These are phyloP conservation scores for Apodemia hepburni DNA, from an alignment of 2,888 invertebrate species.

Conservation along the genomic window DNA sequence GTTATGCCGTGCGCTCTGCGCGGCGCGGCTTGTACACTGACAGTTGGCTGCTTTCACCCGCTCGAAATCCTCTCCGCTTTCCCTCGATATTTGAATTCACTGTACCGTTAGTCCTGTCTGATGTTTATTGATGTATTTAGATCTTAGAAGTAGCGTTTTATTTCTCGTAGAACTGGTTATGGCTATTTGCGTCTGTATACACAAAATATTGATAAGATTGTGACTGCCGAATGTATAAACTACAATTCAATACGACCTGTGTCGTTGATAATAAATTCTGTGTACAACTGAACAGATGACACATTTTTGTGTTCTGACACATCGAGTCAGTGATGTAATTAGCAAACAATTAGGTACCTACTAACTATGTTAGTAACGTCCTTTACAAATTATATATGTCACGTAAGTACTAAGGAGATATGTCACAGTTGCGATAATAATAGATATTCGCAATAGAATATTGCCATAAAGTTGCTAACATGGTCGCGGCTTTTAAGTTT, in stretches of 20 bases:
- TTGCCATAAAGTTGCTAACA: too few relatives aligned
- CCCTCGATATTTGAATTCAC: slow-evolving; percentile 59
- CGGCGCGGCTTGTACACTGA: slow-evolving; percentile 56
- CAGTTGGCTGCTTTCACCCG: slow-evolving; percentile 60
- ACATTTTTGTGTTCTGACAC: background rate
- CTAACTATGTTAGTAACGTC: too few relatives aligned
- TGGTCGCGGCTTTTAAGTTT: too few relatives aligned
- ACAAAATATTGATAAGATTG: slow-evolving; percentile 4
- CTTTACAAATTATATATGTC: too few relatives aligned
- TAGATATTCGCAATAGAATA: too few relatives aligned
- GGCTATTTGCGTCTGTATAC: background rate
- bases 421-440: too few relatives aligned
- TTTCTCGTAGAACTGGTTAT: slow-evolving; percentile 4
- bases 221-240: background rate
- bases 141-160: background rate
- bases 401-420: too few relatives aligned
- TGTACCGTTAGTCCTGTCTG: slow-evolving; percentile 63
- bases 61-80: slow-evolving; percentile 69
- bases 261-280: background rate
- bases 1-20: slow-evolving; percentile 52
- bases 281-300: background rate
- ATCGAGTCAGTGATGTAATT: too few relatives aligned
- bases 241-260: background rate
- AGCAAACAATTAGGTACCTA: too few relatives aligned
- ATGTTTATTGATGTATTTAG: slow-evolving; percentile 7